phyloP scores from a whole-genome alignment of 2,888 invertebrate species.

The Aplocera efformata region DNA sequence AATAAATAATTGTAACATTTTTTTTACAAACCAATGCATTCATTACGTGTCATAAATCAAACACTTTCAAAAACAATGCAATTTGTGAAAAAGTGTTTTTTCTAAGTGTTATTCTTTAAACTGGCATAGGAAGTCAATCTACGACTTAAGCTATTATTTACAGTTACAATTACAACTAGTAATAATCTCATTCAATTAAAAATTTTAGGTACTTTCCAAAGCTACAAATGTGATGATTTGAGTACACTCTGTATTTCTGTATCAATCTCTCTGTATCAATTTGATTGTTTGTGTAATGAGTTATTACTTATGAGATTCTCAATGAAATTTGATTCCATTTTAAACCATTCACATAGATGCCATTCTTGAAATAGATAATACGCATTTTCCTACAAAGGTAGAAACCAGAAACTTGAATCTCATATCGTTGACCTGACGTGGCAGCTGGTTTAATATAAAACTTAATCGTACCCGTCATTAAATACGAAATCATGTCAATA shows the following conservation, averaged over 20 bases:
- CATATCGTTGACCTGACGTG: too few species aligned
- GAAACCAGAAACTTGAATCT: too few species aligned
- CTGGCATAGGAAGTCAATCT: slow-evolving; percentile 55
- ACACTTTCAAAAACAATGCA: slow-evolving; percentile 21
- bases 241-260: slow-evolving; percentile 15
- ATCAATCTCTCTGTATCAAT: slow-evolving; percentile 27
- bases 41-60: slow-evolving; percentile 27
- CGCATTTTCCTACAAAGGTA: background rate
- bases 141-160: slow-evolving; percentile 64
- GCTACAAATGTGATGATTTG: slow-evolving; percentile 41
- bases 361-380: background rate
- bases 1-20: slow-evolving; percentile 39
- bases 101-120: slow-evolving; percentile 47
- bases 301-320: slow-evolving; percentile 46
- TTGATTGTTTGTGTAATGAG: slow-evolving; percentile 22
- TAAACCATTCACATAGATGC: slow-evolving; percentile 15
- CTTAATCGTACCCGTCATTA: too few species aligned
- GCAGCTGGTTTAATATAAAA: too few species aligned
- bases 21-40: slow-evolving; percentile 33
- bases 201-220: slow-evolving; percentile 58
- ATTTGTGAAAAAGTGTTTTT: slow-evolving; percentile 28
- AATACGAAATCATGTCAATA: too few species aligned
- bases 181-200: slow-evolving; percentile 76
- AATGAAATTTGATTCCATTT: slow-evolving; percentile 35
- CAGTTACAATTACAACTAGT: slow-evolving; percentile 62